Percentiles rank a stretch among this genome's conserved stretches.
Conservation (phyloP, 1,140 invertebrate species). For the Lepidotrigona ventralis region DNA sequence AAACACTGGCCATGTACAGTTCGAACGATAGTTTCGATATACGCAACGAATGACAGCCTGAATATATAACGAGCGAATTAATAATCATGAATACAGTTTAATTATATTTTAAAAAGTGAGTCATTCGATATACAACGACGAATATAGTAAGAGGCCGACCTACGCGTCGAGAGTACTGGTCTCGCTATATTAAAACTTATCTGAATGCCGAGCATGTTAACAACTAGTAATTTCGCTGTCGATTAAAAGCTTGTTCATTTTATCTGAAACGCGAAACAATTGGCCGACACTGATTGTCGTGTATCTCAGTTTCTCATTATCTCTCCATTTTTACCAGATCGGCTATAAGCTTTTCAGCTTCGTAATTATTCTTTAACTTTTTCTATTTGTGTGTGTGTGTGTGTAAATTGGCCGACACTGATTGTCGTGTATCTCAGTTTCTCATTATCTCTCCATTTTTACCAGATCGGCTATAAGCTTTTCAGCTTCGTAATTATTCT, state of each 20-base stretch:
- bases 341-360: not conserved
- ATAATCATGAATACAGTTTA: constrained; percentile 30
- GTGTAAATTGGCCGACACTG: constrained; percentile 2
- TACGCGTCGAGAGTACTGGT: constrained; percentile 14
- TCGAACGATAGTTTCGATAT: constrained; percentile 7
- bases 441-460: constrained; percentile 5
- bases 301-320: not conserved
- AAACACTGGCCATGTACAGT: not conserved
- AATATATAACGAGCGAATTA: constrained; percentile 39
- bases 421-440: not conserved
- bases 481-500: not conserved
- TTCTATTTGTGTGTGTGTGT: not conserved
- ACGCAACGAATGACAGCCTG: constrained; percentile 19
- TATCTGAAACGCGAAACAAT: not conserved
- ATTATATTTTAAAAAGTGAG: constrained; percentile 43
- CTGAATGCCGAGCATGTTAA: constrained; percentile 5
- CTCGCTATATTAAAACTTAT: constrained; percentile 41
- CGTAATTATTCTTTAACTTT: not conserved
- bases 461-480: too few relatives aligned
- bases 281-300: not conserved
- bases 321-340: not conserved
- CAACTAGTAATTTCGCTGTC: constrained; percentile 12
- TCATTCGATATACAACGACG: constrained; percentile 16
- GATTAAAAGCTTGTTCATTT: constrained; percentile 16
- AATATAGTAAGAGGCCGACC: constrained; percentile 17